A percentile compares a stretch with the other conserved stretches of the same genome.
Conservation (phyloP, 1,140 invertebrate genomes). For the Drosophila ambigua region DNA sequence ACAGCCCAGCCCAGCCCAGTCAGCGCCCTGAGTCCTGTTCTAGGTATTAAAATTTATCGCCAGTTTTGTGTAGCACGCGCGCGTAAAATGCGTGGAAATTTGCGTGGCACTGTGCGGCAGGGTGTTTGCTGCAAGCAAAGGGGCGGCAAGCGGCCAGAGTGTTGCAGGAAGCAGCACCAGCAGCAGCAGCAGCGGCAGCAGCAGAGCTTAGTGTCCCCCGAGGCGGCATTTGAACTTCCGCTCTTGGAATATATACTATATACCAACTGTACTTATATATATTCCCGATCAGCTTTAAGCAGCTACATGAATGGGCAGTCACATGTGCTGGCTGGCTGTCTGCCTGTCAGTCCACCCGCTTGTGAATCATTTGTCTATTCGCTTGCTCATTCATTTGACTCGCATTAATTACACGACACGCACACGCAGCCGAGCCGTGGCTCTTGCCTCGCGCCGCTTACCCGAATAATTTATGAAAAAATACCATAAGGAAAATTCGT, state of each 20-base stretch:
- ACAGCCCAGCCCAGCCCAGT: too few relatives aligned
- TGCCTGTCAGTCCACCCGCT: not conserved
- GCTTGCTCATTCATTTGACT: constrained; percentile 73
- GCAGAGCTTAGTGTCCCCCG: constrained; percentile 36
- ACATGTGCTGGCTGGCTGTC: constrained; percentile 48
- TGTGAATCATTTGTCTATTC: constrained; percentile 66
- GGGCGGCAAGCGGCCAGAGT: too few relatives aligned
- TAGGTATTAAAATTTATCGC: constrained; percentile 80
- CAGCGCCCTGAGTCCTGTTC: constrained; percentile 20
- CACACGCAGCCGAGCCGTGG: constrained; percentile 23
- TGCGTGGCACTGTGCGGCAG: constrained; percentile 48
- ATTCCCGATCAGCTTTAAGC: constrained; percentile 49
- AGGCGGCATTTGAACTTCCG: constrained; percentile 10
- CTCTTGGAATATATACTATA: not conserved
- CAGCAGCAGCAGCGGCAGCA: not conserved
- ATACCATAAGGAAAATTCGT: too few relatives aligned
- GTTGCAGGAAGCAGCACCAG: too few relatives aligned
- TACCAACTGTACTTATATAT: not conserved
- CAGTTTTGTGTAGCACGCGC: constrained; percentile 72
- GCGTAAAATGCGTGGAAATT: constrained; percentile 68
- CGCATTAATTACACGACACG: constrained; percentile 80
- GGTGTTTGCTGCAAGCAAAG: constrained; percentile 4
- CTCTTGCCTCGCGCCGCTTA: not conserved
- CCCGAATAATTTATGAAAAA: too few relatives aligned
- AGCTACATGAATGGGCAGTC: constrained; percentile 39